phyloP scores from a whole-genome alignment of 1,140 invertebrate genomes.

The Drosophila orena region DNA sequence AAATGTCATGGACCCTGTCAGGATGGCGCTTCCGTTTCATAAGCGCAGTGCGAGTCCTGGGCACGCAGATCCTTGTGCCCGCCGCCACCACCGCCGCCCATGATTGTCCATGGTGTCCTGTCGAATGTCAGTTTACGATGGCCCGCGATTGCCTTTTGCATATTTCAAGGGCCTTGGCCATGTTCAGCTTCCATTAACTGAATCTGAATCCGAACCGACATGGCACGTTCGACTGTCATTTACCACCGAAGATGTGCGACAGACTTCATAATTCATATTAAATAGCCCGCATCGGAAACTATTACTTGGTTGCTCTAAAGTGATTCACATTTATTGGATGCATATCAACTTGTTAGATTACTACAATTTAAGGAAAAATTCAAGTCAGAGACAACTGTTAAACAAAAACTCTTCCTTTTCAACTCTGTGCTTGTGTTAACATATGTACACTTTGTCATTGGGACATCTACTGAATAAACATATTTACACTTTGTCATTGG shows the following conservation, averaged over 20 bases:
- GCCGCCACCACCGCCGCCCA: slow-evolving; percentile 30
- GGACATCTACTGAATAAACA: too few relatives aligned
- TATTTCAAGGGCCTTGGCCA: slow-evolving; percentile 62
- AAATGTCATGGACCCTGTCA: slow-evolving; percentile 61
- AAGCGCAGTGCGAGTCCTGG: slow-evolving; percentile 40
- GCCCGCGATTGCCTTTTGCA: slow-evolving; percentile 72
- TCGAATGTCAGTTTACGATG: slow-evolving; percentile 42
- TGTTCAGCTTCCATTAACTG: slow-evolving; percentile 70
- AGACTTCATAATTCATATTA: slow-evolving; percentile 49
- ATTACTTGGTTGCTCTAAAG: neutral
- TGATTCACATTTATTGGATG: neutral
- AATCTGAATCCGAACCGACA: slow-evolving; percentile 65
- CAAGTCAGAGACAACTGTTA: too few relatives aligned
- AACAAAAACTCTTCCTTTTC: too few relatives aligned
- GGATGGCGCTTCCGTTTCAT: slow-evolving; percentile 39
- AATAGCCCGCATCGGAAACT: neutral
- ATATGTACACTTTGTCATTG: too few relatives aligned
- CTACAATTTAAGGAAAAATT: too few relatives aligned
- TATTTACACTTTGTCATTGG: neutral
- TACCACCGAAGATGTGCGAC: slow-evolving; percentile 23
- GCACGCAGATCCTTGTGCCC: neutral
- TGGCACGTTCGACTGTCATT: slow-evolving; percentile 60
- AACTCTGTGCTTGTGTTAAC: too few relatives aligned
- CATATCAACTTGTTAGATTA: too few relatives aligned
- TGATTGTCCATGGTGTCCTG: slow-evolving; percentile 32